A percentile compares a stretch with the other conserved stretches of the same genome.
Evolutionary conservation across 2,888 invertebrate genomes (phyloP).

Genomic region (Calliopum simillimum): DNA sequence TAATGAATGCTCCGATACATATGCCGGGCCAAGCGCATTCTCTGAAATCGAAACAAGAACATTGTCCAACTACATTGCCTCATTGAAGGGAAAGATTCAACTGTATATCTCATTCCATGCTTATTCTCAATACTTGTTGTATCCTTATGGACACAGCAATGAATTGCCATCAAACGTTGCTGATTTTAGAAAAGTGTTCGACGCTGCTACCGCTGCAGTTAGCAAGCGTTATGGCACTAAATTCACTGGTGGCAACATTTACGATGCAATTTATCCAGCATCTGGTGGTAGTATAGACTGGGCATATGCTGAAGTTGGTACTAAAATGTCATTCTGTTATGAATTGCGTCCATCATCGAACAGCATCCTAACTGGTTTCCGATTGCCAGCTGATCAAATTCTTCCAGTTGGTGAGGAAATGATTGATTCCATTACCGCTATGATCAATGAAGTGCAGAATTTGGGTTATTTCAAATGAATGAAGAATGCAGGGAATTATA

Average conservation of each 20-base stretch:
- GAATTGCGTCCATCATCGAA: conserved; percentile 69
- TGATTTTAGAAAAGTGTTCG: conserved; percentile 66
- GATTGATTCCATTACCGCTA: conserved; percentile 68
- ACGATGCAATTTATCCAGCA: conserved; percentile 69
- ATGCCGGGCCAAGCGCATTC: conserved; percentile 75
- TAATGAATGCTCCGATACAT: conserved; percentile 73
- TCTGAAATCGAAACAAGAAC: conserved; percentile 77
- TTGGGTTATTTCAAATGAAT: conserved; percentile 54
- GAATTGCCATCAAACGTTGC: conserved; percentile 69
- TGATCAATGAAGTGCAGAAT: conserved; percentile 60
- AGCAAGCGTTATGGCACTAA: conserved; percentile 63
- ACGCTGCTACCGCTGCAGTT: conserved; percentile 56
- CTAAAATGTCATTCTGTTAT: conserved; percentile 73
- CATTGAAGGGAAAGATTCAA: conserved; percentile 70
- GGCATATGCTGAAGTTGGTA: conserved; percentile 71
- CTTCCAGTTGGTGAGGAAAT: conserved; percentile 75
- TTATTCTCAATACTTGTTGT: conserved; percentile 76
- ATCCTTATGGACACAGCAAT: conserved; percentile 74
- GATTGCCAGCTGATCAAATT: conserved; percentile 75
- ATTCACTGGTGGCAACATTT: conserved; percentile 67
- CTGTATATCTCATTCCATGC: conserved; percentile 81
- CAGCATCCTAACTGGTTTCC: conserved; percentile 69
- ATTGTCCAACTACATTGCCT: conserved; percentile 70
- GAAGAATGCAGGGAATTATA: too few relatives aligned
- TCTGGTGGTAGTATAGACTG: conserved; percentile 75